Conservation (phyloP, 2,888 invertebrate species). For the Drosophila tanythrix region DNA sequence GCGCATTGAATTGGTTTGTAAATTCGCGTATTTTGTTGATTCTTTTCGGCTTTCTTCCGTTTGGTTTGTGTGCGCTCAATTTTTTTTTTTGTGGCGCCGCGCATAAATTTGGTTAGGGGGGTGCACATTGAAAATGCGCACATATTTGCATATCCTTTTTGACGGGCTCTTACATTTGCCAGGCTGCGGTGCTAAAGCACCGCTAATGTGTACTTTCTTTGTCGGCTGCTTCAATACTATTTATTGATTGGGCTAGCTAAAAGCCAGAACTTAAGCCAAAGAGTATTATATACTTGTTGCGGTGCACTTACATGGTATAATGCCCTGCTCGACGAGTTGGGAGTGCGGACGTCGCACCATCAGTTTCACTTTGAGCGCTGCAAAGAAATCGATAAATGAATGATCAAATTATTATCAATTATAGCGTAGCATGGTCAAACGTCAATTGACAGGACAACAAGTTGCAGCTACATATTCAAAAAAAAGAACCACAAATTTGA, state of each 20-base stretch:
- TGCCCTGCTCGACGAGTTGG: constrained; percentile 98
- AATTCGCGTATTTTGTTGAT: constrained; percentile 77
- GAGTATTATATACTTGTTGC: constrained; percentile 1
- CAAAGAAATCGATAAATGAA: constrained; percentile 68
- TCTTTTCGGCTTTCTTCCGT: constrained; percentile 59
- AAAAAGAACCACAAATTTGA: constrained; percentile 42
- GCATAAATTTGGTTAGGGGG: constrained; percentile 54
- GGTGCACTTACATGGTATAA: constrained; percentile 97
- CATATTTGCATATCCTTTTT: constrained; percentile 78
- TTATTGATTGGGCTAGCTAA: constrained; percentile 48
- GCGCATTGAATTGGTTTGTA: constrained; percentile 73
- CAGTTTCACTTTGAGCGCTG: constrained; percentile 98
- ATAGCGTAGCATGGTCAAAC: not conserved
- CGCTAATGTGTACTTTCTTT: constrained; percentile 59
- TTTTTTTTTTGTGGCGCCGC: constrained; percentile 11
- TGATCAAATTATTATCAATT: constrained; percentile 20
- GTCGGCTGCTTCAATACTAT: constrained; percentile 38
- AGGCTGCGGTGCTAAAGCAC: constrained; percentile 38
- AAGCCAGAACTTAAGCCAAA: constrained; percentile 4
- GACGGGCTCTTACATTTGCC: constrained; percentile 46
- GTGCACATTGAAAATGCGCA: constrained; percentile 62
- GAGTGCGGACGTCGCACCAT: constrained; percentile 97
- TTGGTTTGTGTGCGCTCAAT: constrained; percentile 30
- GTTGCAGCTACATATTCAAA: constrained; percentile 32
- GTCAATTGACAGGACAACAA: constrained; percentile 30